Evolutionary conservation across 2,113 vertebrate species (phyloP), one percentile per base, ranked within the genome.

Genomic region (Boleophthalmus pectinirostris): DNA sequence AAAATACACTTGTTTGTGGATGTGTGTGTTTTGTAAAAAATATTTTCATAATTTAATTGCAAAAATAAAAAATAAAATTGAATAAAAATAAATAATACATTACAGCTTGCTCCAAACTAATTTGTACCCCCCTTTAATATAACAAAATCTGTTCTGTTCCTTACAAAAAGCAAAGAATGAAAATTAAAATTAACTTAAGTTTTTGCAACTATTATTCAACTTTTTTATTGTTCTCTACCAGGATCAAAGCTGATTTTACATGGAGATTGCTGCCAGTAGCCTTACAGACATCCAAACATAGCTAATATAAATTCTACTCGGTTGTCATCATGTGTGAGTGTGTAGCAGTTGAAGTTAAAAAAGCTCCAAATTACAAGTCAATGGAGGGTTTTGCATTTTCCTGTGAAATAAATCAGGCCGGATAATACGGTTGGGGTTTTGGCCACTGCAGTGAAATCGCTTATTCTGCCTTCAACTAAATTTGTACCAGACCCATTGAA

Each of bases 331-430:
- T 51, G 20, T 82, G 80, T 58, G 60, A 43, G 38, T 43, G 38
- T 43, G 38, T 43, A 9, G 38, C 74, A 47, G 72, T 67, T 60
- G 29, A 35, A 46, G 64, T 35, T 21, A 5, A 64, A 78, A 24
- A 57, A 14, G 56, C 15, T 18, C 67, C 66, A 85, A 84, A 85
- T 84, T 80, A 83, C 65, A 83, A 78, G 68, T 60, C 73, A 54
- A 60, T n/a, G 53, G 65, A 77, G 77, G 79, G 61, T 74, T 86
- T 90, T 79, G 80, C 77, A 80, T 92, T 86, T 81, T 70, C 77
- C 76, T 78, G 78, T 74, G 53, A 87, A 88, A 84, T 86, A 80
- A 88, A 87, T 90, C 82, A 85, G 80, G 70, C 56, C 72, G 87
- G 89, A 76, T 54, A 65, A 86, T 87, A 86, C 76, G 33, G 66